Base-by-base conservation (phyloP, 2,113 vertebrate genomes). In the Actenoides hombroni region DNA sequence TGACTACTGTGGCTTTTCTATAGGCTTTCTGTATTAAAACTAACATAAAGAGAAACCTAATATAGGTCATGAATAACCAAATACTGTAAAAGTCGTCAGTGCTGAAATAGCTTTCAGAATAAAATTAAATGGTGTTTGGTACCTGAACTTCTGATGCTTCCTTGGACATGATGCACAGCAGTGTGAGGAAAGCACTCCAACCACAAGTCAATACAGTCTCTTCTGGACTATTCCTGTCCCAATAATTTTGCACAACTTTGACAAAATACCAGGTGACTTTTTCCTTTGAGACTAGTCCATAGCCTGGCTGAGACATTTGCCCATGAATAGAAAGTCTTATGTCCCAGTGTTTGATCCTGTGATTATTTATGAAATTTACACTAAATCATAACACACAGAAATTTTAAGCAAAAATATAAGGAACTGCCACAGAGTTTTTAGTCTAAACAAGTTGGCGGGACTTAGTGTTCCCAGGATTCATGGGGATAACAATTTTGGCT, bases 191-290 rank as follows among this genome's bases (percentile, higher is more conserved):
- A 54, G 5, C 24, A 76, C 3, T 26, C 24, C 25, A 29, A 8
- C 28, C 19, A 6, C 9, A 21, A 3, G 4, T 18, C 11, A 1
- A 3, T n/a, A 35, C 5, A 31, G 16, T 20, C 31, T 64, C n/a
- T 73, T 83, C 35, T 68, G 16, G 24, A 28, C 26, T 61, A 13
- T 6, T 70, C 25, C 20, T 57, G 31, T 13, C 26, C 56, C 54
- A 14, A 42, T 3, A 39, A 14, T 74, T 81, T 42, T 46, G 28
- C 51, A 9, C 13, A 81, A 33, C 8, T 31, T 65, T 16, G 35
- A 19, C 46, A 68, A 51, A 93, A 68, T 25, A 18, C 4, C 19
- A n/a, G 13, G 11, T 7, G 15, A 1, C 10, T 48, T 80, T 56
- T 54, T 7, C 10, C 13, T 44, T 49, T 49, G 31, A 77, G 20